Base-by-base conservation (phyloP, 2,888 invertebrate species). In the Papilio protenor region DNA sequence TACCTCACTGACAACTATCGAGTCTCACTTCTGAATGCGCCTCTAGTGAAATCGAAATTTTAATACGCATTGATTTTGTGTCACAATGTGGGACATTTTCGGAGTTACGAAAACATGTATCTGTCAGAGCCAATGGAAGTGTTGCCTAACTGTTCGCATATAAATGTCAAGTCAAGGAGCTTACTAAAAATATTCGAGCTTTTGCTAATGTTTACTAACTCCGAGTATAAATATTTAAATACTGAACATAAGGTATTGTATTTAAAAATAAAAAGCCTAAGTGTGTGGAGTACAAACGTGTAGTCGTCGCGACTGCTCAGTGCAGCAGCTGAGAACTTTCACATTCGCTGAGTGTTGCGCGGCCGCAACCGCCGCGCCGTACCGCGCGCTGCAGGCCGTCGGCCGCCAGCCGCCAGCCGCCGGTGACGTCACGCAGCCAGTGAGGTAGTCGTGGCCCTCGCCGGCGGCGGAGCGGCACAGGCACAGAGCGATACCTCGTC, bases 311-410 rank as follows among this genome's bases (percentile, higher is more conserved):
- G 88, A 86, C 85, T 87, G 89, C 85, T 85, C 84, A 87, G 83
- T 82, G 82, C 81, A 80, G 87, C 88, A 87, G 87, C 87, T 81
- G 85, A 87, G 91, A 93, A 94, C 94, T 94, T 94, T 94, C 94
- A 94, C 94, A 94, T 94, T 93, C 90, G 90, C 88, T 91, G 85
- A 84, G 88, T 87, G 90, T 91, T 91, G 91, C 90, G 66, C 40
- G 61, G 92, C 87, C 89, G 89, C 87, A 87, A 84, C 87, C 83
- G 83, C 85, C 84, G 87, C 87, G 57, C 52, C 52, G 71, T 16
- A 18, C 52, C 52, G 52, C 55, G 8, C n/a, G 55, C n/a, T 10
- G 55, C 55, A 6, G n/a, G 55, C 57, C 57, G 82, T 45, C 18
- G 47, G 55, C 75, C 75, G 88, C 85, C 81, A 57, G 57, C 57